Evolutionary conservation across 1,140 invertebrate species (phyloP).

Genomic region (Lasioglossum baleicum): DNA sequence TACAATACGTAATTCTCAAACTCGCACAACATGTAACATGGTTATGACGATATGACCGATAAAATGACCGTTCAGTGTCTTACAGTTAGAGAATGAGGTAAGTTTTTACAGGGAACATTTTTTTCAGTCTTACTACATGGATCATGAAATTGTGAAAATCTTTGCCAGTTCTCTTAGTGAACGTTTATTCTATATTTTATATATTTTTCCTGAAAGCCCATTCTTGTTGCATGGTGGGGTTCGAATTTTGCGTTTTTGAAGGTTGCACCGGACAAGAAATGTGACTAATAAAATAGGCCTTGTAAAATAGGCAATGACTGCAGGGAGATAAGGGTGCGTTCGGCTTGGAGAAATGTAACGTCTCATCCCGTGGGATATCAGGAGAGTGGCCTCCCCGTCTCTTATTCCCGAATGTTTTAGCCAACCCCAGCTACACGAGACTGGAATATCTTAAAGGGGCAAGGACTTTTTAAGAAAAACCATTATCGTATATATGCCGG

Average conservation of each 20-base stretch:
- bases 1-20: too few relatives aligned
- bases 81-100: too few relatives aligned
- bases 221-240: too few relatives aligned
- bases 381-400: constrained; percentile 66
- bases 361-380: constrained; percentile 76
- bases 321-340: constrained; percentile 72
- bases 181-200: too few relatives aligned
- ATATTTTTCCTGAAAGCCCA: too few relatives aligned
- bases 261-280: constrained; percentile 42
- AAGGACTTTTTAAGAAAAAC: constrained; percentile 73
- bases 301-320: constrained; percentile 41
- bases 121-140: too few relatives aligned
- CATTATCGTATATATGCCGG: constrained; percentile 61
- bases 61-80: too few relatives aligned
- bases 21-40: too few relatives aligned
- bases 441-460: constrained; percentile 75
- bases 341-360: constrained; percentile 62
- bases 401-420: constrained; percentile 63
- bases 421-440: constrained; percentile 70
- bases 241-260: background rate
- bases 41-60: too few relatives aligned
- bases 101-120: too few relatives aligned
- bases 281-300: constrained; percentile 19
- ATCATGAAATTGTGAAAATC: too few relatives aligned
- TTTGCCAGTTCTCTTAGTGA: too few relatives aligned